These are phyloP conservation scores for Coleophora flavipennella DNA, from an alignment of 2,888 invertebrate genomes.

Conservation along the genomic window DNA sequence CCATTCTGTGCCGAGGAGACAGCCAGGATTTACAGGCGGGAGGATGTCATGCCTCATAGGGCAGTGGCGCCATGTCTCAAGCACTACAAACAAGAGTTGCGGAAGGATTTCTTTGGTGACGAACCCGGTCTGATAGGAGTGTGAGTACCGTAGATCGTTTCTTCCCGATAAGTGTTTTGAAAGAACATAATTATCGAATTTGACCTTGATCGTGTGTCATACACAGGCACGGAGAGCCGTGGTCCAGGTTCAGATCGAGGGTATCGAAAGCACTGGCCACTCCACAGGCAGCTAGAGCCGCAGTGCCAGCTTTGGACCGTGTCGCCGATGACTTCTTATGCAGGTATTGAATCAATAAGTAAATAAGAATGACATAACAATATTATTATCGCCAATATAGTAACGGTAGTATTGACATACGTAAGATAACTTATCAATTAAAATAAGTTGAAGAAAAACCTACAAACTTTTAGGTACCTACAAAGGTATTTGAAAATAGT, in stretches of 20 bases:
- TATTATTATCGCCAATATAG: no score
- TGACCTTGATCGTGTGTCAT: constrained; percentile 1
- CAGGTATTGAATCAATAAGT: constrained; percentile 53
- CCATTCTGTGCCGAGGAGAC: constrained; percentile 82
- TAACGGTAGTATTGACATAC: no score
- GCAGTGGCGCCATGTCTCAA: constrained; percentile 82
- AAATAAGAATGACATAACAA: no score
- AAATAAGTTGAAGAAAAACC: no score
- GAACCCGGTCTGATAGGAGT: constrained; percentile 82
- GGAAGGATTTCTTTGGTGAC: constrained; percentile 79
- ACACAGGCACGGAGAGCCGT: constrained; percentile 86
- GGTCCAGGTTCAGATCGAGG: constrained; percentile 87
- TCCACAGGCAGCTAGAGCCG: constrained; percentile 83
- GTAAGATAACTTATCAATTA: no score
- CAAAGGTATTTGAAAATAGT: no score
- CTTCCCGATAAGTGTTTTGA: no score
- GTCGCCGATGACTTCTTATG: constrained; percentile 84
- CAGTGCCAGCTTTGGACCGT: constrained; percentile 80
- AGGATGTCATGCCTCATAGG: constrained; percentile 79
- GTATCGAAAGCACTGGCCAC: constrained; percentile 88
- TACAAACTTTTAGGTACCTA: no score
- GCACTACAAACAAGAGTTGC: constrained; percentile 79
- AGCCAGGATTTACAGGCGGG: constrained; percentile 78
- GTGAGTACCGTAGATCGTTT: constrained; percentile 70
- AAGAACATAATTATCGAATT: no score